Percentiles rank a stretch among this genome's conserved stretches.
Conservation (phyloP, 2,888 invertebrate genomes). For the Parnassius smintheus region DNA sequence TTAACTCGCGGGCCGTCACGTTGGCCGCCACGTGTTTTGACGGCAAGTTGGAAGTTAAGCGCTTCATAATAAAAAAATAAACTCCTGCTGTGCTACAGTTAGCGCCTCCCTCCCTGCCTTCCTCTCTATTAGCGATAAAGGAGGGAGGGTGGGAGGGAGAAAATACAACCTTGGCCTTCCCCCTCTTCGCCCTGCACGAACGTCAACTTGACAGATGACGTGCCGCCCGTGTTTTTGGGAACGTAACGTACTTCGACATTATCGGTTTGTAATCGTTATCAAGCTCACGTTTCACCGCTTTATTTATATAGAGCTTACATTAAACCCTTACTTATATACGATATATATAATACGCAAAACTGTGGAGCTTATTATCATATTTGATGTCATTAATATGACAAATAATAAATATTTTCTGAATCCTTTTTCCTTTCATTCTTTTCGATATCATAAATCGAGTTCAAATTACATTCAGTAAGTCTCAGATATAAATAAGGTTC, state of each 20-base stretch:
- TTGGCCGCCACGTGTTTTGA: conserved; percentile 17
- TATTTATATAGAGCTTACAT: too few species aligned
- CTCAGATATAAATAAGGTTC: too few species aligned
- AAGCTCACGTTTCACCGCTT: background rate
- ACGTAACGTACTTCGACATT: conserved; percentile 5
- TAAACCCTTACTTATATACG: too few species aligned
- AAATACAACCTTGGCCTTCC: conserved; percentile 22
- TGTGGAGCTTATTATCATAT: too few species aligned
- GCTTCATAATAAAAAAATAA: conserved; percentile 21
- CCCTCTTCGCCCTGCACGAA: conserved; percentile 3
- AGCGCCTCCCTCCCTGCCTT: conserved; percentile 10
- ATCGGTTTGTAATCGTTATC: conserved; percentile 6
- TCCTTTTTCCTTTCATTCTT: too few species aligned
- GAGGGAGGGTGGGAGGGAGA: conserved; percentile 44
- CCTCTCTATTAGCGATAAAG: background rate
- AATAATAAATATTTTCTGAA: too few species aligned
- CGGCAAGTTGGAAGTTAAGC: conserved; percentile 16
- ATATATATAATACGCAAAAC: too few species aligned
- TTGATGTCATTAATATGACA: too few species aligned
- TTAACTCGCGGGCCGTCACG: conserved; percentile 1
- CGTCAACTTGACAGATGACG: conserved; percentile 14
- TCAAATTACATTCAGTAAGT: too few species aligned
- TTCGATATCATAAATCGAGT: too few species aligned
- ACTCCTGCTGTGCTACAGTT: conserved; percentile 23
- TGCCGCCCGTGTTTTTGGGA: conserved; percentile 9